phyloP scores from a whole-genome alignment of 2,888 invertebrate species.

The Pilophorus perplexus region DNA sequence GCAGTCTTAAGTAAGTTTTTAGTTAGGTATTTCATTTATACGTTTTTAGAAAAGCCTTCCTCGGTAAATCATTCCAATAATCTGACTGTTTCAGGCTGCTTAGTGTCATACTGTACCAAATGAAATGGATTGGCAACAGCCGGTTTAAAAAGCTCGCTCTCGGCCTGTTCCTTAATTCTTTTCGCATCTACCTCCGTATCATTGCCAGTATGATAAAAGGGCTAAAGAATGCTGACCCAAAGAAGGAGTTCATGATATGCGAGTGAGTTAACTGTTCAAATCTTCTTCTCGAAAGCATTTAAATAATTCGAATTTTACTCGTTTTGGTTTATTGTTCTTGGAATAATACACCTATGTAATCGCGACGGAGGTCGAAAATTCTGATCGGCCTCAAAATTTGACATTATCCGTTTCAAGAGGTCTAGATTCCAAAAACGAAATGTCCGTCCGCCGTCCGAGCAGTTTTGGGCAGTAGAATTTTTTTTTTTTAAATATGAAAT shows the following conservation, averaged over 20 bases:
- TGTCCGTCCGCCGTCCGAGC: too few relatives aligned
- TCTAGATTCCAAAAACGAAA: too few relatives aligned
- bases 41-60: background rate
- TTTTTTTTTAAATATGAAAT: too few relatives aligned
- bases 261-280: constrained; percentile 1
- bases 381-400: too few relatives aligned
- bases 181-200: constrained; percentile 8
- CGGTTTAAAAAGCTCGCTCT: constrained; percentile 8
- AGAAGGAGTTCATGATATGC: constrained; percentile 29
- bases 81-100: constrained; percentile 11
- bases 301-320: background rate
- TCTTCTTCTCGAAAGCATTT: background rate
- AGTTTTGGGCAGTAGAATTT: too few relatives aligned
- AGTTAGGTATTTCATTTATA: background rate
- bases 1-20: constrained; percentile 36
- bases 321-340: too few relatives aligned
- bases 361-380: too few relatives aligned
- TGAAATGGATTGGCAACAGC: constrained; percentile 10
- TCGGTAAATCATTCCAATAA: background rate
- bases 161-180: constrained; percentile 12
- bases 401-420: too few relatives aligned
- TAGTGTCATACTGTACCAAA: constrained; percentile 18
- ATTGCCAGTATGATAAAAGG: constrained; percentile 28
- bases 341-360: too few relatives aligned
- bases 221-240: constrained; percentile 11